Conservation (phyloP, 2,888 invertebrate genomes). For the Ormia ochracea region DNA sequence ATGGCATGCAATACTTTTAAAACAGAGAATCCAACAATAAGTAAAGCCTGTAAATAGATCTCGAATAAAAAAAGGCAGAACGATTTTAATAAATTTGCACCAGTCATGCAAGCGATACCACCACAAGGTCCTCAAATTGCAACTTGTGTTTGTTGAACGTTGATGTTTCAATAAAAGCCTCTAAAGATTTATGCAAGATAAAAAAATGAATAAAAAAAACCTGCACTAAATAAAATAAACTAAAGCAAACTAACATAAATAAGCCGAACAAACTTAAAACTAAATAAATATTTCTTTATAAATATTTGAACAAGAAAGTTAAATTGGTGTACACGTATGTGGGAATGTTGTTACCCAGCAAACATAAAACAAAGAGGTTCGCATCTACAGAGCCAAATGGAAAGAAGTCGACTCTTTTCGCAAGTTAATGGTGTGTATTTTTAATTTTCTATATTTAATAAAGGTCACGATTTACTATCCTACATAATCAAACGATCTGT, state of each 20-base stretch:
- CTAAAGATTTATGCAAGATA: slow-evolving; percentile 54
- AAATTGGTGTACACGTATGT: background rate
- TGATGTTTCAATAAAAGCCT: slow-evolving; percentile 60
- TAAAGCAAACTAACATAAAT: slow-evolving; percentile 22
- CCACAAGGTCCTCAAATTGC: slow-evolving; percentile 49
- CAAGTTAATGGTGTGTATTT: no score
- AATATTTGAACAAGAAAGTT: slow-evolving; percentile 13
- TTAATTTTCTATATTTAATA: no score
- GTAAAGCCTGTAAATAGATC: slow-evolving; percentile 36
- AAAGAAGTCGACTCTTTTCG: no score
- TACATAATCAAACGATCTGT: no score
- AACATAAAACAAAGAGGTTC: no score
- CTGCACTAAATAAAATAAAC: slow-evolving; percentile 25
- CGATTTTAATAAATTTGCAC: slow-evolving; percentile 59
- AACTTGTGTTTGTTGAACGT: slow-evolving; percentile 30
- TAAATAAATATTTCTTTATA: background rate
- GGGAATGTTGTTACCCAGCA: slow-evolving; percentile 21
- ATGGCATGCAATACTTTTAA: slow-evolving; percentile 56
- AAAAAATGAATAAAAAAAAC: background rate
- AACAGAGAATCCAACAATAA: slow-evolving; percentile 2
- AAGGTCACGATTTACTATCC: no score
- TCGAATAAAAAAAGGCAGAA: slow-evolving; percentile 31
- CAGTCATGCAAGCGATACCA: slow-evolving; percentile 53
- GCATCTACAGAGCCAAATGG: no score
- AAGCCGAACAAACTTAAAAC: background rate